phyloP scores from a whole-genome alignment of 2,797 vertebrate species.

The Lepilemur ruficaudatus region DNA sequence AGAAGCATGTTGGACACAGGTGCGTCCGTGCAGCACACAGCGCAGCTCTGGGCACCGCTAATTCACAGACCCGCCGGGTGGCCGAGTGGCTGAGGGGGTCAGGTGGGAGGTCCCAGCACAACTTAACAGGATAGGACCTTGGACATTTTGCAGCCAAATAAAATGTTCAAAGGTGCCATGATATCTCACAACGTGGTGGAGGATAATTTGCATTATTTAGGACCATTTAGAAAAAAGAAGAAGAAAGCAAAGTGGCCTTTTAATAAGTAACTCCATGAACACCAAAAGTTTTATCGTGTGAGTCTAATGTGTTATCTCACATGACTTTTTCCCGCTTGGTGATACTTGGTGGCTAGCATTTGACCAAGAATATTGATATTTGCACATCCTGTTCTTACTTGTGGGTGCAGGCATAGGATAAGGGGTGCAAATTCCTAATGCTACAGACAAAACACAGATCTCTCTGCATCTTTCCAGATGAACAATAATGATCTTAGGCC shows the following conservation, averaged over 20 bases:
- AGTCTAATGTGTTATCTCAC: background rate
- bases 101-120: background rate
- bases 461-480: background rate
- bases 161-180: background rate
- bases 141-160: background rate
- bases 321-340: background rate
- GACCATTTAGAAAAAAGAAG: background rate
- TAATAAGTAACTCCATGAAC: background rate
- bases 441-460: background rate
- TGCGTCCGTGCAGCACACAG: rapidly evolving
- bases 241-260: background rate
- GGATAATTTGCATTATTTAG: background rate
- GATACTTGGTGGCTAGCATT: background rate
- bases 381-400: background rate
- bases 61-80: background rate
- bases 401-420: background rate
- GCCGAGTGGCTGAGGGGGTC: background rate
- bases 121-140: background rate
- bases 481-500: background rate
- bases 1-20: rapidly evolving
- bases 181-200: background rate
- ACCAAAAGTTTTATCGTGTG: background rate
- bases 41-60: no score
- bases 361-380: background rate
- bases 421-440: background rate